Evolutionary conservation across 2,113 vertebrate species (phyloP).

Genomic region (Bos javanicus): DNA sequence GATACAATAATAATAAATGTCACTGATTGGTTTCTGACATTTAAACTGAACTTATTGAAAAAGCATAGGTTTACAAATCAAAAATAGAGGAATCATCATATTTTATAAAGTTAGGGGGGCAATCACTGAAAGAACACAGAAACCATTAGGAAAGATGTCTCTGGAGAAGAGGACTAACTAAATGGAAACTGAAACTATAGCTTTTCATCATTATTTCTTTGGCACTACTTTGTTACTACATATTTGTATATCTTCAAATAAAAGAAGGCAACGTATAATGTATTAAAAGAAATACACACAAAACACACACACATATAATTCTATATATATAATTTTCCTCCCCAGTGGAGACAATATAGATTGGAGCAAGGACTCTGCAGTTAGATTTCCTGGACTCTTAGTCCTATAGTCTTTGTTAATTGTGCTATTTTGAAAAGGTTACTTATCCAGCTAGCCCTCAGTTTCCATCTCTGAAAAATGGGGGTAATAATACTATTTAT

Average conservation of each 20-base stretch:
- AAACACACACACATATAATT: background rate
- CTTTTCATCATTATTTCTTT: background rate
- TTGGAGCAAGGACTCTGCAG: background rate
- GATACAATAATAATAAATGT: background rate
- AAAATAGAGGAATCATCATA: background rate
- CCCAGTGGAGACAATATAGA: background rate
- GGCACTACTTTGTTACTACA: background rate
- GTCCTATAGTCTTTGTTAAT: background rate
- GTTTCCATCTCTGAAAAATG: background rate
- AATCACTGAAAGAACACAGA: background rate
- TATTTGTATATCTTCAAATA: background rate
- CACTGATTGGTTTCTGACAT: background rate
- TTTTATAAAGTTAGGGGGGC: background rate
- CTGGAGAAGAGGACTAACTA: background rate
- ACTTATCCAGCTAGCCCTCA: background rate
- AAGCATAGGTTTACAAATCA: background rate
- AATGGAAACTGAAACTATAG: background rate
- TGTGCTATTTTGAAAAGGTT: background rate
- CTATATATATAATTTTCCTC: background rate
- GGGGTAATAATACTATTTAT: background rate
- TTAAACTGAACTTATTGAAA: background rate
- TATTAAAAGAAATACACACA: background rate
- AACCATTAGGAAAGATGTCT: background rate
- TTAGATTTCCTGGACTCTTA: background rate
- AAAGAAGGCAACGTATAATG: background rate